These are phyloP conservation scores for Dicentrarchus labrax DNA, from an alignment of 2,113 vertebrate genomes.

Conservation along the genomic window DNA sequence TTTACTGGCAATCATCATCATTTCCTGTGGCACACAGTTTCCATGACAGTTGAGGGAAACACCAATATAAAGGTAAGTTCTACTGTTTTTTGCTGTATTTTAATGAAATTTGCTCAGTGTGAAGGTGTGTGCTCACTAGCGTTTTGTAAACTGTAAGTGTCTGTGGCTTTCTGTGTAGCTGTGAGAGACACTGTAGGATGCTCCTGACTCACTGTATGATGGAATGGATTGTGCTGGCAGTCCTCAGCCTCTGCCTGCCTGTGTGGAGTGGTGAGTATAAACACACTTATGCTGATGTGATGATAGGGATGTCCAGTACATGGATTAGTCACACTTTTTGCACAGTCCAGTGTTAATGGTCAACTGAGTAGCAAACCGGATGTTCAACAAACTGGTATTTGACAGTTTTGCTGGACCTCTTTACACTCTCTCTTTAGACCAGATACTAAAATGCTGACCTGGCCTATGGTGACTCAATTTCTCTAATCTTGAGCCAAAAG, in stretches of 20 bases:
- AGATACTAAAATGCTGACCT: background rate
- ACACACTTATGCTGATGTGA: background rate
- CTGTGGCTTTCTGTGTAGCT: background rate
- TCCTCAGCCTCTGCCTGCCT: conserved; percentile 41
- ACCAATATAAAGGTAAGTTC: conserved; percentile 50
- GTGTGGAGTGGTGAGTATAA: conserved; percentile 60
- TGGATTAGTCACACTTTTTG: background rate
- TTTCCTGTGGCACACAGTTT: conserved; percentile 69
- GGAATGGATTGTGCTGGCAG: conserved; percentile 28
- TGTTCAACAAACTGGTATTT: background rate
- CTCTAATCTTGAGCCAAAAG: background rate
- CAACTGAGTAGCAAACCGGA: background rate
- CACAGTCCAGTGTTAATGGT: background rate
- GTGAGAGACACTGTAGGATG: conserved; percentile 46
- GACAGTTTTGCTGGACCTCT: background rate
- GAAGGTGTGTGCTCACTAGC: background rate
- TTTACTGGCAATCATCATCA: conserved; percentile 60
- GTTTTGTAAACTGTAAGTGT: background rate
- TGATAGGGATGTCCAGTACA: too few relatives aligned
- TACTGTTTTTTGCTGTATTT: conserved; percentile 45
- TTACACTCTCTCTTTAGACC: background rate
- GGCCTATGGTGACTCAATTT: background rate
- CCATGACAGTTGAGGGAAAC: conserved; percentile 43
- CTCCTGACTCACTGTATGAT: conserved; percentile 33
- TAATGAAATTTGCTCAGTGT: conserved; percentile 11